Base-by-base conservation (phyloP, 2,797 vertebrate genomes). In the Myripristis murdjan region DNA sequence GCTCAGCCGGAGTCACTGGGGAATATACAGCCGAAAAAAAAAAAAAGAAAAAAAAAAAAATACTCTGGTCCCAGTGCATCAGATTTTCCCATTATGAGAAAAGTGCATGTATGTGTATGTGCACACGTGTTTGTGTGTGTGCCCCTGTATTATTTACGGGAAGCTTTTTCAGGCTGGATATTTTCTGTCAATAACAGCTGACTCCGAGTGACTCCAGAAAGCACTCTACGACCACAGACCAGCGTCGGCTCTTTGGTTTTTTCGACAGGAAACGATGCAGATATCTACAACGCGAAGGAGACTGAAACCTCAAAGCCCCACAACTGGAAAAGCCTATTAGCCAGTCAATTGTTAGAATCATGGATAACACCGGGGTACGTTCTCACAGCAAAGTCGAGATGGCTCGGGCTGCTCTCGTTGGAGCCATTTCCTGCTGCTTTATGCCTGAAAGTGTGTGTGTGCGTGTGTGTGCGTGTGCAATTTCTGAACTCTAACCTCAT, bases 141-240 rank as follows among this genome's bases (percentile, higher is more conserved):
- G 51, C 18, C 6, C 6, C 5, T 77, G 10, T 11, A 7, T 81
- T 26, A 72, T 73, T 85, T 74, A 72, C 58, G 67, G 72, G 74
- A 87, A 77, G 70, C 79, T n/a, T 83, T 85, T 88, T 62, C 77
- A 43, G 74, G 64, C 55, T 11, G 15, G 56, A 20, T 48, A 33
- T 54, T 78, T 69, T 72, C 60, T 44, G 54, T 76, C 48, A 83
- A 69, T 77, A 82, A 62, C 57, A 41, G 52, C 20, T 31, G 72
- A 69, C 49, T 73, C n/a, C 18, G 35, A 20, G 47, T 26, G 54
- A 67, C 10, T 60, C 52, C 35, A 61, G 69, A 69, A 61, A 75
- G 75, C 73, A 65, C 63, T 83, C 53, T 54, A 53, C 44, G 48
- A 49, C 61, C 62, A 6, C 56, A 64, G 23, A n/a, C 55, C 46